Percentiles rank a stretch among this genome's conserved stretches.
phyloP scores from a whole-genome alignment of 1,140 invertebrate species.

The Ceratina calcarata region DNA sequence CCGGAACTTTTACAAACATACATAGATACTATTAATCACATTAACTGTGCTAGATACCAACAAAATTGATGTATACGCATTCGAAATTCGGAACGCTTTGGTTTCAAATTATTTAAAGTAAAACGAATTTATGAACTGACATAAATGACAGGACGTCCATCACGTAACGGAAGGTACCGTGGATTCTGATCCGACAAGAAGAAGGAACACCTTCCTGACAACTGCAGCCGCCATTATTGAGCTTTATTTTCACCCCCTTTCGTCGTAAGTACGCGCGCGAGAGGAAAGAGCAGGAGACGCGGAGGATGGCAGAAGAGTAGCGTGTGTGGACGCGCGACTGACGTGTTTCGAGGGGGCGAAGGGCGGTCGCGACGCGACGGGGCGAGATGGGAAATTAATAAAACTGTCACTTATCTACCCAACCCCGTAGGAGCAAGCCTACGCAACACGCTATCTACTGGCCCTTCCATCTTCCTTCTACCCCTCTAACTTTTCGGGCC shows the following conservation, averaged over 20 bases:
- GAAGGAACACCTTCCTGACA: slow-evolving; percentile 17
- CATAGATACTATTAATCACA: too few species aligned
- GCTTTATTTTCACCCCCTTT: slow-evolving; percentile 70
- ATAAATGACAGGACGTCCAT: neutral
- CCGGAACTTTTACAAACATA: too few species aligned
- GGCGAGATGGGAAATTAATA: slow-evolving; percentile 86
- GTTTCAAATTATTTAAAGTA: too few species aligned
- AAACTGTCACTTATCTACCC: slow-evolving; percentile 86
- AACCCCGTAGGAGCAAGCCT: slow-evolving; percentile 61
- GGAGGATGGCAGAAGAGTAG: neutral
- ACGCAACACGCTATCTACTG: slow-evolving; percentile 55
- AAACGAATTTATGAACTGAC: slow-evolving; percentile 6
- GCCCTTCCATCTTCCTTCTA: slow-evolving; percentile 53
- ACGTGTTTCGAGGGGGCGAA: slow-evolving; percentile 59
- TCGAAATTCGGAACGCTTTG: too few species aligned
- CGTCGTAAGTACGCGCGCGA: neutral
- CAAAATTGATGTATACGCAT: too few species aligned
- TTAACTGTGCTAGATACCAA: too few species aligned
- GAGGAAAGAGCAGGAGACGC: too few species aligned
- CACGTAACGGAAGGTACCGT: too few species aligned
- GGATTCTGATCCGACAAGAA: slow-evolving; percentile 28
- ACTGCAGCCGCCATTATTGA: slow-evolving; percentile 73
- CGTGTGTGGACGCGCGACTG: slow-evolving; percentile 65
- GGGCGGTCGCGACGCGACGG: slow-evolving; percentile 65
- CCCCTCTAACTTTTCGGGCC: slow-evolving; percentile 29